A percentile compares a stretch with the other conserved stretches of the same genome.
Conservation (phyloP, 2,888 invertebrate genomes). For the Cephus runcator region DNA sequence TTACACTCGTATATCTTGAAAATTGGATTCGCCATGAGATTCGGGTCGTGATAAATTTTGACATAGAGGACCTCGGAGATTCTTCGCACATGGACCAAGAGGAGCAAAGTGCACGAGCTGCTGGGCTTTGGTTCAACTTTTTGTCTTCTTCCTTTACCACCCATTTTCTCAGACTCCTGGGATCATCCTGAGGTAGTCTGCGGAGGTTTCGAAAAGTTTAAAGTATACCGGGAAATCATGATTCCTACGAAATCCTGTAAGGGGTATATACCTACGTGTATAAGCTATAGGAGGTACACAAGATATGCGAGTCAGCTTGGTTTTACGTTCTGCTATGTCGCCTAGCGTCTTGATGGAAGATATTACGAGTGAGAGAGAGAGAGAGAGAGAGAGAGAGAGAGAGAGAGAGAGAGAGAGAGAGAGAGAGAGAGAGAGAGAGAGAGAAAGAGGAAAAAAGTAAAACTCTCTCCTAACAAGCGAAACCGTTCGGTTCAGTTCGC, state of each 20-base stretch:
- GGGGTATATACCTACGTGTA: neutral
- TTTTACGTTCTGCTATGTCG: neutral
- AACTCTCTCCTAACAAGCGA: constrained; percentile 22
- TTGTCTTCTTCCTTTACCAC: neutral
- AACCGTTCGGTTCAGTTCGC: neutral
- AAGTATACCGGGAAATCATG: neutral
- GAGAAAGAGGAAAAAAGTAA: constrained; percentile 13
- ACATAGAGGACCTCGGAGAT: constrained; percentile 24
- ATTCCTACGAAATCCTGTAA: neutral
- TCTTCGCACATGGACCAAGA: constrained; percentile 9
- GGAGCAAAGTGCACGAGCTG: neutral
- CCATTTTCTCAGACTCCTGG: neutral
- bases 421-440: constrained; percentile 9
- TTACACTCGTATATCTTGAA: constrained; percentile 58
- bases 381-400: constrained; percentile 15
- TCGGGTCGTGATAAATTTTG: constrained; percentile 57
- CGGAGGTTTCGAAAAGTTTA: neutral
- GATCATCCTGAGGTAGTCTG: neutral
- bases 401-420: neutral
- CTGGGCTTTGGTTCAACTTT: neutral
- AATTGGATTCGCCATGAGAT: constrained; percentile 59
- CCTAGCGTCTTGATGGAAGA: neutral
- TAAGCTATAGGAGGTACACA: neutral
- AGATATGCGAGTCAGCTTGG: neutral
- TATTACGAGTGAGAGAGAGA: neutral